Conservation (phyloP, 1,140 invertebrate genomes). For the Drosophila grimshawi region DNA sequence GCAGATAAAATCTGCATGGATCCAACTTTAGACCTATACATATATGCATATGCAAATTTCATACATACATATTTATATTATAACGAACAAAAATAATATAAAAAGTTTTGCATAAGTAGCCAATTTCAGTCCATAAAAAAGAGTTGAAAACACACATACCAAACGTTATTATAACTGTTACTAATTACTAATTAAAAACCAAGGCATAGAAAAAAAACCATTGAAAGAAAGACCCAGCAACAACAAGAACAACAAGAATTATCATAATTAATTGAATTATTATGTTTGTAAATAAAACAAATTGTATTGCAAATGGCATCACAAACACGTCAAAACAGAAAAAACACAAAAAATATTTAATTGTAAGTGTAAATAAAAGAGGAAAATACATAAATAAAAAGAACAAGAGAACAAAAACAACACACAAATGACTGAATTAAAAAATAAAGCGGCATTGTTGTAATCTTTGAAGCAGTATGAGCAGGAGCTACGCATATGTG, state of each 20-base stretch:
- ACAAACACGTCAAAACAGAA: slow-evolving; percentile 44
- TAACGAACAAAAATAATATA: slow-evolving; percentile 18
- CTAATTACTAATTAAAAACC: slow-evolving; percentile 70
- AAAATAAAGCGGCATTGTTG: slow-evolving; percentile 37
- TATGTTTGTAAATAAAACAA: slow-evolving; percentile 77
- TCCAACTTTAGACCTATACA: slow-evolving; percentile 7
- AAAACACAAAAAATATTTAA: slow-evolving; percentile 34
- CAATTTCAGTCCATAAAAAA: slow-evolving; percentile 58
- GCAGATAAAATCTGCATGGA: slow-evolving; percentile 40
- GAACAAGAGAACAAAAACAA: slow-evolving; percentile 34
- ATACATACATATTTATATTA: slow-evolving; percentile 24
- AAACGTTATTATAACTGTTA: slow-evolving; percentile 71
- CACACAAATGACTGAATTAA: slow-evolving; percentile 55
- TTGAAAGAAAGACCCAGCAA: not conserved
- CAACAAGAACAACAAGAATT: slow-evolving; percentile 29
- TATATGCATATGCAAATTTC: slow-evolving; percentile 20
- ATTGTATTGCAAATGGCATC: slow-evolving; percentile 71
- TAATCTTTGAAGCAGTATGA: slow-evolving; percentile 9
- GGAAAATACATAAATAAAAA: slow-evolving; percentile 26
- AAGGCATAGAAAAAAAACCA: slow-evolving; percentile 31
- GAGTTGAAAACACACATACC: slow-evolving; percentile 45
- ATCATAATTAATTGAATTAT: slow-evolving; percentile 74
- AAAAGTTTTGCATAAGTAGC: slow-evolving; percentile 63
- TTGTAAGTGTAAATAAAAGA: slow-evolving; percentile 71
- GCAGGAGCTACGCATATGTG: not conserved